A percentile compares a stretch with the other conserved stretches of the same genome.
phyloP scores from a whole-genome alignment of 2,888 invertebrate genomes.

The Sphaeridia pumilis region DNA sequence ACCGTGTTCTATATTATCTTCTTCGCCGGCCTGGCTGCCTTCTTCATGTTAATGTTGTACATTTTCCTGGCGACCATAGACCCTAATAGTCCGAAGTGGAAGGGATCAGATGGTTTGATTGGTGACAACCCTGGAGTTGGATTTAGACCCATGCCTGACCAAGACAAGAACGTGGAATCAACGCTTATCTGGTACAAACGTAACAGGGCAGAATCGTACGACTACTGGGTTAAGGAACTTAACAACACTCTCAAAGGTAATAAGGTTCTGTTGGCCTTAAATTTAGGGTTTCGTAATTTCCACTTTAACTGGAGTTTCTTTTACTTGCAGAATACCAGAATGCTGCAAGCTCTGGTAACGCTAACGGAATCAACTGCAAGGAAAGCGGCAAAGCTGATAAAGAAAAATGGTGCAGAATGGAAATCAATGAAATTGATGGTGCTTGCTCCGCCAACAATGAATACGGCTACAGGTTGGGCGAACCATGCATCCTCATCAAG shows the following conservation, averaged over 20 bases:
- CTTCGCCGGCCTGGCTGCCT: slow-evolving; percentile 80
- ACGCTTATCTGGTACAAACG: slow-evolving; percentile 91
- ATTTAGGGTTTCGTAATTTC: too few relatives aligned
- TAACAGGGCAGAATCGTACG: slow-evolving; percentile 61
- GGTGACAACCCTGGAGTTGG: slow-evolving; percentile 88
- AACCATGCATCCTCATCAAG: slow-evolving; percentile 90
- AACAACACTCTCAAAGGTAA: slow-evolving; percentile 66
- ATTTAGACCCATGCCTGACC: slow-evolving; percentile 84
- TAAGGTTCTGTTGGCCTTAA: too few relatives aligned
- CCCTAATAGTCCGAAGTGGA: slow-evolving; percentile 75
- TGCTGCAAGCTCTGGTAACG: slow-evolving; percentile 51
- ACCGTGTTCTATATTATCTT: slow-evolving; percentile 91
- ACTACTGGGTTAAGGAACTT: slow-evolving; percentile 67
- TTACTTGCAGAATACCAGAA: slow-evolving; percentile 58
- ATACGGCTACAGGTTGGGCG: slow-evolving; percentile 75
- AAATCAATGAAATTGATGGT: neutral
- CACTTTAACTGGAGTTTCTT: too few relatives aligned
- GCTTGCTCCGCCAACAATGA: slow-evolving; percentile 59
- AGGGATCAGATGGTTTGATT: slow-evolving; percentile 70
- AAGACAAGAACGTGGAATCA: slow-evolving; percentile 83
- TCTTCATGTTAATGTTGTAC: slow-evolving; percentile 87
- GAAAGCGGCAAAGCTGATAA: neutral
- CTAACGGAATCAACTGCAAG: neutral
- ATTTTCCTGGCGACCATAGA: slow-evolving; percentile 90
- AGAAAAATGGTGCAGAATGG: slow-evolving; percentile 9